Base-by-base conservation (phyloP, 2,797 vertebrate species). In the Cossypha polioptera region DNA sequence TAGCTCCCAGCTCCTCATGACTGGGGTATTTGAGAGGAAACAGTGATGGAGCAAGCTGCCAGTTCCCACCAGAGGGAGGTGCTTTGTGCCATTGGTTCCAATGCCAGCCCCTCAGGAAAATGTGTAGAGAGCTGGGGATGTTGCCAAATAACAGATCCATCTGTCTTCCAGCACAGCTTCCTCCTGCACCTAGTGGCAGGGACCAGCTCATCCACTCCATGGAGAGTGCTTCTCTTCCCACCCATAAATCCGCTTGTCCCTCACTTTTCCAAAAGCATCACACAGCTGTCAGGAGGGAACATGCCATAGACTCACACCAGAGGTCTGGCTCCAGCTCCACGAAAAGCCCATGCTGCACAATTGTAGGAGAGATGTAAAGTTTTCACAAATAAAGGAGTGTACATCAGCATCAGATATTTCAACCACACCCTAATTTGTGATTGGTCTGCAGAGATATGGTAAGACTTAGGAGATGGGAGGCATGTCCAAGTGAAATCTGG, bases 361-460 rank as follows among this genome's bases (percentile, higher is more conserved):
- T 20, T 67, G 24, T 10, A 45, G 45, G 47, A 61, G 38, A 62
- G 20, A 50, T 28, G n/a, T 63, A 71, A 84, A 83, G 29, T 67
- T 77, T 5, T 36, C n/a, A 47, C 53, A 76, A 69, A 54, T 54
- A 73, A 53, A 28, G n/a, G 29, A 38, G 16, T 62, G 50, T 81
- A 61, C 82, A 68, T 47, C 54, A 86, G 61, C 76, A 88, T 74
- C 80, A 91, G 78, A 38, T 91, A 76, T 94, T 78, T 89, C 77
- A 72, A 7, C 24, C 21, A 79, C n/a, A 73, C 10, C 19, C 12
- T 31, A 26, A 69, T 50, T 78, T 75, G 43, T 54, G 54, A 68
- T 75, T 24, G 12, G 22, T 21, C 42, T 74, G 54, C 43, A 81
- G 63, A 80, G 43, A 18, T 22, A 9, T 48, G 21, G 55, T 54